Base-by-base conservation (phyloP, 2,113 vertebrate genomes). In the Grammomys dolichurus region DNA sequence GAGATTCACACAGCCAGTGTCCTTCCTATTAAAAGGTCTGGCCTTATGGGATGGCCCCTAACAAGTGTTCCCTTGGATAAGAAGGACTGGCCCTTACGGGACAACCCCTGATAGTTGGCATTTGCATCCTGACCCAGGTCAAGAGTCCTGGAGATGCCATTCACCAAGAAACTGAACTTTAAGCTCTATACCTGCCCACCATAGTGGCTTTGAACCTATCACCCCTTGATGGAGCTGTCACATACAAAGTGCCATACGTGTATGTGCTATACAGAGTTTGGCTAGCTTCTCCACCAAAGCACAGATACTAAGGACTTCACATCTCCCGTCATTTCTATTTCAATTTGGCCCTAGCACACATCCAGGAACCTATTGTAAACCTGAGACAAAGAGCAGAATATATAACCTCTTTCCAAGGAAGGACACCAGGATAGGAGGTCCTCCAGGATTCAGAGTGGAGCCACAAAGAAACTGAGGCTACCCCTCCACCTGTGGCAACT, bases 1-100 rank as follows among this genome's bases (percentile, higher is more conserved):
- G 70, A 46, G 76, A 48, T 63, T 11, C 77, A 54, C 7, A 51
- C 75, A 60, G 80, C 48, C 51, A n/a, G 20, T 1, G 3, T 36
- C 56, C 36, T 10, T 46, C 16, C 3, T 31, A 24, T 13, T 4
- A 31, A n/a, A 76, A 65, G n/a, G 19, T 8, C 58, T 11, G 0
- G 31, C 60, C 69, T 54, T 7, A 0, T 0, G 0, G 78, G 17
- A 36, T 24, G 40, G 43, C 4, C 73, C 75, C 22, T 0, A 9
- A 48, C 0, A 24, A 40, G 31, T 1, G 4, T 33, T 60, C 14
- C 24, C 13, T 43, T 13, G 0, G 28, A 28, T 14, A 4, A 43
- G 28, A 76, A 70, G 58, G 19, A 7, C 60, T 9, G 0, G 40
- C 58, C 82, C 87, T 76, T 6, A 1, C 0, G 0, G 73, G n/a